Base-by-base conservation (phyloP, 1,140 invertebrate species). In the Anastrepha obliqua region DNA sequence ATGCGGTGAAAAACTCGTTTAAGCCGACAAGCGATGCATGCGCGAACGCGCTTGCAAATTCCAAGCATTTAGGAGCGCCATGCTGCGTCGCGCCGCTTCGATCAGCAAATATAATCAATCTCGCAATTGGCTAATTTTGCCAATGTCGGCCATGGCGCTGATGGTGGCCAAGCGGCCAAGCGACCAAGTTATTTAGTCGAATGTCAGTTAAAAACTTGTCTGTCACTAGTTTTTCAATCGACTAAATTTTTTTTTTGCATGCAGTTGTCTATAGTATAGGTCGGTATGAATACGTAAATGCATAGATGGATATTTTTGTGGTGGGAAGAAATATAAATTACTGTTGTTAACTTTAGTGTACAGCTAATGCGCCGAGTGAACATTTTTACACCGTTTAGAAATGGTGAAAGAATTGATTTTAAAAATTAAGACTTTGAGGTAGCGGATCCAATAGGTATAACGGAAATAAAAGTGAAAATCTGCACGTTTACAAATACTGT, bases 31-130 rank as follows among this genome's bases (percentile, higher is more conserved):
- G n/a, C 47, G 47, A 44, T 81, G 74, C 67, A 70, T 70, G 67
- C 67, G 39, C 67, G 42, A 44, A 7, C 67, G 67, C 67, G 39
- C 6, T 6, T 17, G n/a, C 74, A 81, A 81, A 81, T 81, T 81
- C 51, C 74, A 67, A n/a, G 44, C 11, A 81, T 81, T 81, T 55
- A 58, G 74, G 74, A 81, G 74, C 74, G 74, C 74, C 74, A 81
- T 42, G 15, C 47, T 47, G 74, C 74, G 17, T 29, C n/a, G 17
- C 13, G 47, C 74, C n/a, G 74, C 74, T 47, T 55, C 51, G 74
- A 3, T 7, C 17, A 2, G 47, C 47, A 55, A 81, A 29, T 20
- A 55, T 81, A 81, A 81, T 81, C 74, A 81, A 81, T 81, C 74
- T 55, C 74, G 74, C 47, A 81, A 81, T 81, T 81, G 74, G 47